A percentile compares a stretch with the other conserved stretches of the same genome.
phyloP scores from a whole-genome alignment of 2,888 invertebrate genomes.

The Hydropsyche betteni region DNA sequence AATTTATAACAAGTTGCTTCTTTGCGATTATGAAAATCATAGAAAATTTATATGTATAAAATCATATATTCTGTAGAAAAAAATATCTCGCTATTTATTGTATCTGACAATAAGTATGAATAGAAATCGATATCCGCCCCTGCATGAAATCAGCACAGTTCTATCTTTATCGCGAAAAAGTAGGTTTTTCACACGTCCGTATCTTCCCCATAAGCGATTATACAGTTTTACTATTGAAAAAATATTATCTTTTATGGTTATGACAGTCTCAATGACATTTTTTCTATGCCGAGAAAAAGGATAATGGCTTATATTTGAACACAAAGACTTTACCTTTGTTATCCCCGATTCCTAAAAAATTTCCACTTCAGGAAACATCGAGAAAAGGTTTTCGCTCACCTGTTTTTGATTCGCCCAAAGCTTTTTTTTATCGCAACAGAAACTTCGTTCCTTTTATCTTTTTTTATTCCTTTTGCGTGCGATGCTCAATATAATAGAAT shows the following conservation, averaged over 20 bases:
- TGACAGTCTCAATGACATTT: slow-evolving; percentile 29
- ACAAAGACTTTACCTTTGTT: slow-evolving; percentile 32
- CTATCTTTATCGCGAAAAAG: no score
- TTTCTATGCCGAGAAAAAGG: slow-evolving; percentile 19
- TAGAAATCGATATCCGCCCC: no score
- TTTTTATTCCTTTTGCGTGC: background rate
- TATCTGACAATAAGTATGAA: no score
- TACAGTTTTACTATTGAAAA: slow-evolving; percentile 30
- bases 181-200: no score
- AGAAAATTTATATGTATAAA: no score
- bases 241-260: slow-evolving; percentile 32
- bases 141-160: no score
- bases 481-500: background rate
- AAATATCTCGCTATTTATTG: no score
- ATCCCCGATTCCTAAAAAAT: slow-evolving; percentile 31
- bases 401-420: slow-evolving; percentile 23
- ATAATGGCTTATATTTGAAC: slow-evolving; percentile 32
- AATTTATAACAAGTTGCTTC: no score
- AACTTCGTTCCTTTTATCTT: slow-evolving; percentile 15
- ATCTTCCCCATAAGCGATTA: slow-evolving; percentile 4
- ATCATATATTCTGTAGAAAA: no score
- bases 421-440: slow-evolving; percentile 6
- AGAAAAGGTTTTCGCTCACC: slow-evolving; percentile 31
- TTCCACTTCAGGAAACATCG: slow-evolving; percentile 30
- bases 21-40: no score